Evolutionary conservation across 1,140 invertebrate species (phyloP).

Genomic region (Drosophila novamexicana): DNA sequence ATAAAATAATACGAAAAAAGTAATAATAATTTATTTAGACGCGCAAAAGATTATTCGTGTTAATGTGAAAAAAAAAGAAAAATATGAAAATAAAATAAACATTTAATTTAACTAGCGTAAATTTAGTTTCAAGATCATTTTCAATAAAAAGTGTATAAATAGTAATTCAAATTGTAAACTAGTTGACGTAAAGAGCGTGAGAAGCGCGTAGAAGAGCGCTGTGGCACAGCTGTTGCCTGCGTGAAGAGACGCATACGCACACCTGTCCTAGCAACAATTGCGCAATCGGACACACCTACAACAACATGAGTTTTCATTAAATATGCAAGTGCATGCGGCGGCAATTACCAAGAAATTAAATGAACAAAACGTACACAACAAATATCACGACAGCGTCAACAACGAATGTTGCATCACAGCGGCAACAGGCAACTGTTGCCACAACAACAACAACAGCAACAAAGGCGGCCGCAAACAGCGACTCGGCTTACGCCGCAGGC

Average conservation of each 20-base stretch:
- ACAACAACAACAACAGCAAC: slow-evolving; percentile 23
- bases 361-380: slow-evolving; percentile 70
- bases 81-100: slow-evolving; percentile 32
- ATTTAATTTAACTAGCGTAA: slow-evolving; percentile 68
- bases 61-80: slow-evolving; percentile 30
- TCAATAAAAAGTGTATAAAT: slow-evolving; percentile 36
- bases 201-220: background rate
- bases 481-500: slow-evolving; percentile 36
- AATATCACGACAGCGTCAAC: slow-evolving; percentile 40
- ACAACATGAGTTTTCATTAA: slow-evolving; percentile 59
- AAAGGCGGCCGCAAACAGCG: slow-evolving; percentile 12
- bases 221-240: background rate
- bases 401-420: slow-evolving; percentile 67
- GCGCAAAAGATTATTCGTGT: slow-evolving; percentile 38
- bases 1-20: slow-evolving; percentile 30
- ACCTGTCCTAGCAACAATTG: slow-evolving; percentile 42
- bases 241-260: background rate
- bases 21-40: slow-evolving; percentile 62
- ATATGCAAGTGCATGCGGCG: slow-evolving; percentile 79
- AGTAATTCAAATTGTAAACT: slow-evolving; percentile 15
- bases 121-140: slow-evolving; percentile 69
- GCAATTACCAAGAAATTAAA: slow-evolving; percentile 80
- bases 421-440: slow-evolving; percentile 20
- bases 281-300: slow-evolving; percentile 40
- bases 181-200: background rate